A percentile compares a stretch with the other conserved stretches of the same genome.
Conservation (phyloP, 1,140 invertebrate genomes). For the Reticulitermes speratus region DNA sequence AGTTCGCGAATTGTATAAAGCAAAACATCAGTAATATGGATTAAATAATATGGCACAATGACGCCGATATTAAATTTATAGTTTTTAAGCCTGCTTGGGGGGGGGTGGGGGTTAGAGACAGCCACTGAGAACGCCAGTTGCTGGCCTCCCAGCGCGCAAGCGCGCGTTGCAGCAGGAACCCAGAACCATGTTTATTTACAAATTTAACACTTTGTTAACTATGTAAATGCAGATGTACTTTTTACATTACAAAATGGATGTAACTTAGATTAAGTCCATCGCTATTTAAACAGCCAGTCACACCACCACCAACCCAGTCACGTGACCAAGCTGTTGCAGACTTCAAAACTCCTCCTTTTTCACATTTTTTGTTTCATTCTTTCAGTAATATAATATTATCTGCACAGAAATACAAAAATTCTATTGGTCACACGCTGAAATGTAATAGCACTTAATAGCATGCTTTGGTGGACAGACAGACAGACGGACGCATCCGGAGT, state of each 20-base stretch:
- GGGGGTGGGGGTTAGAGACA: too few species aligned
- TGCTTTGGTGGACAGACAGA: background rate
- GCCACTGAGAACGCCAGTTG: too few species aligned
- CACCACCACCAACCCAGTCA: background rate
- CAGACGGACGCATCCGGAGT: conserved; percentile 1
- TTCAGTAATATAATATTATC: background rate
- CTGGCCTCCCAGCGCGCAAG: too few species aligned
- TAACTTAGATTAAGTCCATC: conserved; percentile 2
- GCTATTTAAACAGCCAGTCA: background rate
- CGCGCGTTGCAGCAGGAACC: too few species aligned
- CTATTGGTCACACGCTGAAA: background rate
- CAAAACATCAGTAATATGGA: too few species aligned
- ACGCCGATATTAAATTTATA: too few species aligned
- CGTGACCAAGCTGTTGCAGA: background rate
- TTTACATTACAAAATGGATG: background rate
- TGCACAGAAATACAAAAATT: background rate
- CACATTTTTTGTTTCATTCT: background rate
- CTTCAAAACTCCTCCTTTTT: background rate
- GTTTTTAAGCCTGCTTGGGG: too few species aligned
- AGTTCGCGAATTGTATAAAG: too few species aligned
- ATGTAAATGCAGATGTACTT: background rate
- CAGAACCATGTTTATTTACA: background rate
- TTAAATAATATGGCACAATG: too few species aligned
- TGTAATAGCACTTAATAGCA: background rate
- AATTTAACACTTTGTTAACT: conserved; percentile 13